These are phyloP conservation scores for Unio delphinus DNA, from an alignment of 2,888 invertebrate genomes.

Conservation along the genomic window DNA sequence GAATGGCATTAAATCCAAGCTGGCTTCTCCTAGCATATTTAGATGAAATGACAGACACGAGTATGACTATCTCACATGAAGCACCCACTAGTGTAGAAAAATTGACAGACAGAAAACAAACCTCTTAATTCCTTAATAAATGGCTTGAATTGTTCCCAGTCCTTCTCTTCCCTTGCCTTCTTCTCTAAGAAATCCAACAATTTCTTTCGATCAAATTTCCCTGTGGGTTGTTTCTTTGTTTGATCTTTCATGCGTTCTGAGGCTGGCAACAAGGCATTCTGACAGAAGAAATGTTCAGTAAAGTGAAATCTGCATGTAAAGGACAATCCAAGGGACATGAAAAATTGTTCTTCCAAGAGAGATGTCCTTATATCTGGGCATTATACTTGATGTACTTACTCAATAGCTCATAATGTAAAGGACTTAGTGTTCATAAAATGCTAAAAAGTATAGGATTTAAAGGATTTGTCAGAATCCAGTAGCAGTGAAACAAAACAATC, in stretches of 20 bases:
- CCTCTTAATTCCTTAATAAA: constrained; percentile 89
- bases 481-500: too few relatives aligned
- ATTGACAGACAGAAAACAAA: constrained; percentile 71
- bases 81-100: too few relatives aligned
- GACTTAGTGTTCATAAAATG: too few relatives aligned
- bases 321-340: not conserved
- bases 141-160: constrained; percentile 95
- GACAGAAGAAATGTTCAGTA: constrained; percentile 27
- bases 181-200: constrained; percentile 79
- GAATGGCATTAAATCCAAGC: too few relatives aligned
- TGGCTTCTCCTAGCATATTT: not conserved
- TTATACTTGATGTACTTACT: too few relatives aligned
- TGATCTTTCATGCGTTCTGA: constrained; percentile 96
- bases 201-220: constrained; percentile 91
- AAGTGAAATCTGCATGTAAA: not conserved
- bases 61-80: too few relatives aligned
- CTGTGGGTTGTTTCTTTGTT: constrained; percentile 95
- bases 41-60: too few relatives aligned
- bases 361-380: too few relatives aligned
- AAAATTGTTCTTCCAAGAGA: not conserved
- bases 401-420: too few relatives aligned
- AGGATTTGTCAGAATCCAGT: too few relatives aligned
- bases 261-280: constrained; percentile 98
- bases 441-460: too few relatives aligned
- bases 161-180: constrained; percentile 97